A percentile compares a stretch with the other conserved stretches of the same genome.
Evolutionary conservation across 1,140 invertebrate species (phyloP).

Genomic region (Caligus rogercresseyi): DNA sequence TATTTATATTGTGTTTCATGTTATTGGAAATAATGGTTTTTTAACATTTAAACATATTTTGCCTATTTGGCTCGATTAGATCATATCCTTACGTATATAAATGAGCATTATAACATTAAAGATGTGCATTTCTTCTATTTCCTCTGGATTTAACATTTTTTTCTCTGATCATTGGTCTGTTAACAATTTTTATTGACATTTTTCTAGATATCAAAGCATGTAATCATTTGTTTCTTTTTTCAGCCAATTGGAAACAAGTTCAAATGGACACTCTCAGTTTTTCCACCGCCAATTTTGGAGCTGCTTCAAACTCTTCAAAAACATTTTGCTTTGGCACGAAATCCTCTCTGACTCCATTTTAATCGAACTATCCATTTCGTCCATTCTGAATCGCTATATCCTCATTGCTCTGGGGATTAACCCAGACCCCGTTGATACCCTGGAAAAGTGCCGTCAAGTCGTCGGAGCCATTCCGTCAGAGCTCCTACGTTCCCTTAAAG

Average conservation of each 20-base stretch:
- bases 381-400: constrained; percentile 2
- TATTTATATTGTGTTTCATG: no score
- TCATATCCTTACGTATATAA: not conserved
- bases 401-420: constrained; percentile 14
- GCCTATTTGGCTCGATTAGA: not conserved
- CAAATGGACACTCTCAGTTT: not conserved
- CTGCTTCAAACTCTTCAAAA: constrained; percentile 16
- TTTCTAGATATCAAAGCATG: no score
- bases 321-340: constrained; percentile 11
- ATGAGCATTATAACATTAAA: no score
- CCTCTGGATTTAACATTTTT: no score
- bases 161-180: no score
- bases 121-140: no score
- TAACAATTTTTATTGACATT: no score
- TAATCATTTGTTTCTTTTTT: not conserved
- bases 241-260: not conserved
- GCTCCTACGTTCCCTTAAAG: not conserved
- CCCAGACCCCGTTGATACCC: constrained; percentile 1
- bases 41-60: no score
- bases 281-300: constrained; percentile 15
- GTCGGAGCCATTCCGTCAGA: not conserved
- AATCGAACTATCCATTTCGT: not conserved
- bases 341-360: constrained; percentile 7
- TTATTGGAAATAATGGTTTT: no score
- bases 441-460: constrained; percentile 1